Base-by-base conservation (phyloP, 2,113 vertebrate species). In the Trematomus loennbergii region DNA sequence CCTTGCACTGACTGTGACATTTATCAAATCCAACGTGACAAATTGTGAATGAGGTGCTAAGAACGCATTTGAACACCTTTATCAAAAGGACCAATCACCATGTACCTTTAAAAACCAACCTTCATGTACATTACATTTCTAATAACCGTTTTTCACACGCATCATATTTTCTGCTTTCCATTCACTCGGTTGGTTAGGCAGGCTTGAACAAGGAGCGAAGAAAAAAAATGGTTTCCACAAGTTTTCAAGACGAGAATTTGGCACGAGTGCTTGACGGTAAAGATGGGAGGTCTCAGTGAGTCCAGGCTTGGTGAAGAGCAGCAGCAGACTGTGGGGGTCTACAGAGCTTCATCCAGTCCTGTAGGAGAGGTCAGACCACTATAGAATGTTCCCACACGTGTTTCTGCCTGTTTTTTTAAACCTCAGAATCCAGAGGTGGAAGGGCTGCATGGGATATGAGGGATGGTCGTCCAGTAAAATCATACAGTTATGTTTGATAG, bases 241-340 rank as follows among this genome's bases (percentile, higher is more conserved):
- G 43, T 45, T 78, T 68, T 50, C 45, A 54, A 43, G 53, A 60
- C 72, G 73, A 72, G n/a, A 71, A 43, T 90, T 78, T 89, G 87
- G 86, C 87, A 72, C 25, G 8, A 64, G 62, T 81, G 29, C 12
- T 79, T 8, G 40, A 45, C 16, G 65, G 43, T 36, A 61, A 64
- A 67, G 50, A 75, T 1, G 36, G 36, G 36, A 8, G 36, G 18
- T 50, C 25, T 9, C 40, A 53, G 84, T 52, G 67, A 72, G 68
- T 61, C 81, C 81, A 83, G 63, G 77, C 74, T 74, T 63, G 20
- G 55, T 85, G 65, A 61, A 81, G 67, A 86, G 78, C 71, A 85
- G 80, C 72, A 67, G 68, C 67, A 78, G 69, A 70, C 70, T 68
- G 57, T 76, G 50, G 66, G 54, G 68, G 55, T 84, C 74, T 74